phyloP scores from a whole-genome alignment of 1,140 invertebrate genomes.

The Mycetomoellerius zeteki region DNA sequence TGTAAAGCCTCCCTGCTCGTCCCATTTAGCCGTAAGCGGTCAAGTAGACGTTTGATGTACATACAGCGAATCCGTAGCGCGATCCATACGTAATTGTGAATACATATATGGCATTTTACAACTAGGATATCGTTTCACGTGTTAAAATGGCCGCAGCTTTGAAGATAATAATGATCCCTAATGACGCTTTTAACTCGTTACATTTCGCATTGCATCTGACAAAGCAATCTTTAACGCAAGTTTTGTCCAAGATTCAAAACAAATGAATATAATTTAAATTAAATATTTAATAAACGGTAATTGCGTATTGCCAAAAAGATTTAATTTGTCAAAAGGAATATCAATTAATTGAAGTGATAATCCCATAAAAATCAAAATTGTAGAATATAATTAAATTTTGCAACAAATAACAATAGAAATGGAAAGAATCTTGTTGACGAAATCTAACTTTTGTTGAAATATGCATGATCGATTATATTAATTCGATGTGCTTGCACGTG shows the following conservation, averaged over 20 bases:
- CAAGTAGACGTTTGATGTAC: slow-evolving; percentile 83
- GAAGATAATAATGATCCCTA: neutral
- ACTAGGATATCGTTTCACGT: slow-evolving; percentile 4
- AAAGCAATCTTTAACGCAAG: neutral
- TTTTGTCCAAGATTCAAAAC: neutral
- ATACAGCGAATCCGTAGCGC: slow-evolving; percentile 80
- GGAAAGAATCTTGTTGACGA: neutral
- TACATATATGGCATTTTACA: slow-evolving; percentile 44
- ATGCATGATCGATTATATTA: slow-evolving; percentile 1
- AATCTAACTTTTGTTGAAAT: slow-evolving; percentile 23
- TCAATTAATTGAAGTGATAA: neutral
- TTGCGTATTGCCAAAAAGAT: neutral
- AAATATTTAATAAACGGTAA: neutral
- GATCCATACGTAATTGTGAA: slow-evolving; percentile 59
- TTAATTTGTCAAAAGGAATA: neutral
- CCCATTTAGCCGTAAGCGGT: slow-evolving; percentile 72
- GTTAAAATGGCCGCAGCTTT: slow-evolving; percentile 4
- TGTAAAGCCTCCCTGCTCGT: slow-evolving; percentile 57
- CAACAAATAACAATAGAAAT: neutral
- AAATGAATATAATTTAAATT: neutral
- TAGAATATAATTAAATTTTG: neutral
- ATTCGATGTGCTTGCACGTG: neutral
- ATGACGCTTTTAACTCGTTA: neutral
- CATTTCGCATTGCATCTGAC: neutral
- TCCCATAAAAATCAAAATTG: neutral